Evolutionary conservation across 2,888 invertebrate species (phyloP).

Genomic region (Myopa tessellatipennis): DNA sequence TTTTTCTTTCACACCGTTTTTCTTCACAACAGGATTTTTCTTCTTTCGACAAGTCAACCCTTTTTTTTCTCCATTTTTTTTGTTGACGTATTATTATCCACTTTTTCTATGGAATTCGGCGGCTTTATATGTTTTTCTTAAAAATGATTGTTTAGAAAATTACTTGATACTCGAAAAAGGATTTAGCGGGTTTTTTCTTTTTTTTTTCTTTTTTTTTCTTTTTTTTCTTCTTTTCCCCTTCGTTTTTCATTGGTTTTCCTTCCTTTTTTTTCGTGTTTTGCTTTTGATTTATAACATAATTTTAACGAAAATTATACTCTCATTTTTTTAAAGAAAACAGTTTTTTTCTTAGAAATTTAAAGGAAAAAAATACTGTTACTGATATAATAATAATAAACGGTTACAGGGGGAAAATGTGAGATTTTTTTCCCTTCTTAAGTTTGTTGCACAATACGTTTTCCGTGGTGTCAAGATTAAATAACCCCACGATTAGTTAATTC

Average conservation of each 20-base stretch:
- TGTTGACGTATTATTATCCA: constrained; percentile 21
- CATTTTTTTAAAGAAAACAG: constrained; percentile 7
- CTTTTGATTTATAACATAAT: constrained; percentile 38
- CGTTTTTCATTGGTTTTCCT: neutral
- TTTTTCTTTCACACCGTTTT: constrained; percentile 31
- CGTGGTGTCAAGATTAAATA: constrained; percentile 18
- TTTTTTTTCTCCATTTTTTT: neutral
- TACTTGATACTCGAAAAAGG: constrained; percentile 27
- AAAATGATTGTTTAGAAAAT: constrained; percentile 30
- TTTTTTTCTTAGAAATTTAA: neutral
- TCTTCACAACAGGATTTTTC: neutral
- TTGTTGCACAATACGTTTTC: constrained; percentile 13
- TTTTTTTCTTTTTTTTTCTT: neutral
- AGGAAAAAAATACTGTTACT: neutral
- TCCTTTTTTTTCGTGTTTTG: neutral
- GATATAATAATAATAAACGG: constrained; percentile 2
- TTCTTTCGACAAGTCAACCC: constrained; percentile 19
- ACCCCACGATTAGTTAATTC: neutral
- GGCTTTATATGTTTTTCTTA: constrained; percentile 23
- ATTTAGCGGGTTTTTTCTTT: neutral
- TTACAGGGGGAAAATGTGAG: neutral
- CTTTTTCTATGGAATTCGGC: constrained; percentile 3
- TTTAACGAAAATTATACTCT: constrained; percentile 35
- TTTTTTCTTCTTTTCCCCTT: constrained; percentile 7
- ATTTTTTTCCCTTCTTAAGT: neutral